These are phyloP conservation scores for Melanostoma scalare DNA, from an alignment of 2,888 invertebrate species.

Conservation along the genomic window DNA sequence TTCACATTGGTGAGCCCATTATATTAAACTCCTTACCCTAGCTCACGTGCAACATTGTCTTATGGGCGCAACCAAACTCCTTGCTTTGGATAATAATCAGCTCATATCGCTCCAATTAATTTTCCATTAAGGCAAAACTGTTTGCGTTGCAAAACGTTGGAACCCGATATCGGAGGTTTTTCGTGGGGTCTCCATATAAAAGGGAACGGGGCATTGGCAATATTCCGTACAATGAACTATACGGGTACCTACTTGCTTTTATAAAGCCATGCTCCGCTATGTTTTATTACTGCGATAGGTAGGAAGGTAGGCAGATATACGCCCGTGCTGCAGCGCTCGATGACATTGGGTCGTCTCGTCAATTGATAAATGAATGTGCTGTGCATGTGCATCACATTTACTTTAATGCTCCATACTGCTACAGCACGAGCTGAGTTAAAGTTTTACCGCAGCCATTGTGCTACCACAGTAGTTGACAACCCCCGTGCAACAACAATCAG, in stretches of 20 bases:
- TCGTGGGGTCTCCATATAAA: neutral
- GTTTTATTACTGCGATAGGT: neutral
- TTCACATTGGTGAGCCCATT: slow-evolving; percentile 25
- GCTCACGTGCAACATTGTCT: slow-evolving; percentile 27
- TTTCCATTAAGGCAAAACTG: slow-evolving; percentile 69
- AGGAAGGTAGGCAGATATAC: neutral
- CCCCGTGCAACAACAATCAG: slow-evolving; percentile 38
- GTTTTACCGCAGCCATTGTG: slow-evolving; percentile 47
- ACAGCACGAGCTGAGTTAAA: slow-evolving; percentile 13
- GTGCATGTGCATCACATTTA: slow-evolving; percentile 42
- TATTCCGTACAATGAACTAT: slow-evolving; percentile 56
- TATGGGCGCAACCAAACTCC: slow-evolving; percentile 32
- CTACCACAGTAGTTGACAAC: slow-evolving; percentile 57
- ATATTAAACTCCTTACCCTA: slow-evolving; percentile 8
- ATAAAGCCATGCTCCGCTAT: slow-evolving; percentile 35
- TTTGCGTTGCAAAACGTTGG: slow-evolving; percentile 15
- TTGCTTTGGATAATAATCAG: slow-evolving; percentile 79
- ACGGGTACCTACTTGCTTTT: slow-evolving; percentile 37
- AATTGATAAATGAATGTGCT: slow-evolving; percentile 65
- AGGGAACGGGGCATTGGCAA: neutral
- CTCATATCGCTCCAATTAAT: slow-evolving; percentile 80
- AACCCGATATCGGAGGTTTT: neutral
- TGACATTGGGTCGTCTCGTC: slow-evolving; percentile 58
- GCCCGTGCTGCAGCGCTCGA: slow-evolving; percentile 18
- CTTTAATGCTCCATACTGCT: slow-evolving; percentile 40